Evolutionary conservation across 2,888 invertebrate species (phyloP).

Genomic region (Tiliacea aurago): DNA sequence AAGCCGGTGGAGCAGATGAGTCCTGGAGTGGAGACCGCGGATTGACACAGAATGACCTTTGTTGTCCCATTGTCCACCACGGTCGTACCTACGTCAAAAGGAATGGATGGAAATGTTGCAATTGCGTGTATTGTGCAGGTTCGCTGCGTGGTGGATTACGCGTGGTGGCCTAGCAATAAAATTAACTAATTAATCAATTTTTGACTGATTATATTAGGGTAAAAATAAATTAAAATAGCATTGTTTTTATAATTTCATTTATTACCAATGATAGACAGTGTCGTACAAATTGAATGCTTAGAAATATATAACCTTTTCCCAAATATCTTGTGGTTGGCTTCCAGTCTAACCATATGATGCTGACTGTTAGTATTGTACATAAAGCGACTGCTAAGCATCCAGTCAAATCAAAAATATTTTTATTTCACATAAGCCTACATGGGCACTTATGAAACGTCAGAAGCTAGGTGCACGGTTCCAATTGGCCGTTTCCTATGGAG

Average conservation of each 20-base stretch:
- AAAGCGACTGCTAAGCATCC: background rate
- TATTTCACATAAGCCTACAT: too few relatives aligned
- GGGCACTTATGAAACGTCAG: too few relatives aligned
- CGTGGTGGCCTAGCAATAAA: background rate
- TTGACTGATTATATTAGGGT: background rate
- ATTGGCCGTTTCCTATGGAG: too few relatives aligned
- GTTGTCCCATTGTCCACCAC: background rate
- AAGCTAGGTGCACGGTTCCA: too few relatives aligned
- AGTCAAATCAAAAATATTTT: too few relatives aligned
- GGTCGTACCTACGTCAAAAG: background rate
- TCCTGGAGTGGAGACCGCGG: too few relatives aligned
- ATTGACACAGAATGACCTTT: background rate
- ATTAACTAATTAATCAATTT: background rate
- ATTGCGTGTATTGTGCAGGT: background rate
- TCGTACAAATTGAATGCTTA: background rate
- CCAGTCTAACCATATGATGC: background rate
- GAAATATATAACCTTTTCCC: background rate
- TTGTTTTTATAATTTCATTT: background rate
- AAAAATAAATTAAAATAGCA: background rate
- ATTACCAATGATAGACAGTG: background rate
- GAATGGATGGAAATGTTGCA: background rate
- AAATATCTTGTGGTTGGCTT: background rate
- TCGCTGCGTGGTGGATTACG: background rate
- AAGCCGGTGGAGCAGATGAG: too few relatives aligned
- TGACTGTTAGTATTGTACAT: background rate